Percentiles rank a stretch among this genome's conserved stretches.
Evolutionary conservation across 30 jellyfish, hydroid and myxozoan species (phyloP).

Genomic region (Cassiopea andromeda): DNA sequence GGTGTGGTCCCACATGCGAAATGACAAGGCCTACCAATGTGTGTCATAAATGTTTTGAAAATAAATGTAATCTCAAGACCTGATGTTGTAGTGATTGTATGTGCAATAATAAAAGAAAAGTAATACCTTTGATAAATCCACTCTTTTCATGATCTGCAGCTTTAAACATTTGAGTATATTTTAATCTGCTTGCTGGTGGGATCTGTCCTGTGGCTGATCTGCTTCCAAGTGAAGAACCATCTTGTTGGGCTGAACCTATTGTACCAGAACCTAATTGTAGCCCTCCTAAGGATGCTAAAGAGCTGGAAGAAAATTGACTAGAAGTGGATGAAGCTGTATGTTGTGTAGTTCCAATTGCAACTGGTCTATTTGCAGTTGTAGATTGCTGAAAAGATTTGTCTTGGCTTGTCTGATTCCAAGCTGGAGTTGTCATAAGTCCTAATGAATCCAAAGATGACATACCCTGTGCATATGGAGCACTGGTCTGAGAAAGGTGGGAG

Average conservation of each 20-base stretch:
- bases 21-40: too few relatives aligned
- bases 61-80: too few relatives aligned
- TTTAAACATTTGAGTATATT: constrained; percentile 86
- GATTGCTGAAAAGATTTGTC: neutral
- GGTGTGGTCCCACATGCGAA: too few relatives aligned
- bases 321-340: neutral
- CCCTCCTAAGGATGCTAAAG: constrained; percentile 11
- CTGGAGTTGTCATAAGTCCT: constrained; percentile 26
- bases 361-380: constrained; percentile 17
- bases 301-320: neutral
- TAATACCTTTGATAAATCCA: constrained; percentile 79
- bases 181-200: constrained; percentile 82
- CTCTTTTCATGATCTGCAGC: constrained; percentile 88
- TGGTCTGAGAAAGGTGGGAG: constrained; percentile 28
- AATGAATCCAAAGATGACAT: constrained; percentile 43
- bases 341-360: constrained; percentile 8
- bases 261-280: constrained; percentile 16
- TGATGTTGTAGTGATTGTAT: too few relatives aligned
- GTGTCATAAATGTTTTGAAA: too few relatives aligned
- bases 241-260: neutral
- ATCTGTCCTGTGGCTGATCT: constrained; percentile 8
- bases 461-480: constrained; percentile 21
- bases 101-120: too few relatives aligned
- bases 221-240: constrained; percentile 5
- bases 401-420: constrained; percentile 19